Base-by-base conservation (phyloP, 2,888 invertebrate genomes). In the Ceraclea dissimilis region DNA sequence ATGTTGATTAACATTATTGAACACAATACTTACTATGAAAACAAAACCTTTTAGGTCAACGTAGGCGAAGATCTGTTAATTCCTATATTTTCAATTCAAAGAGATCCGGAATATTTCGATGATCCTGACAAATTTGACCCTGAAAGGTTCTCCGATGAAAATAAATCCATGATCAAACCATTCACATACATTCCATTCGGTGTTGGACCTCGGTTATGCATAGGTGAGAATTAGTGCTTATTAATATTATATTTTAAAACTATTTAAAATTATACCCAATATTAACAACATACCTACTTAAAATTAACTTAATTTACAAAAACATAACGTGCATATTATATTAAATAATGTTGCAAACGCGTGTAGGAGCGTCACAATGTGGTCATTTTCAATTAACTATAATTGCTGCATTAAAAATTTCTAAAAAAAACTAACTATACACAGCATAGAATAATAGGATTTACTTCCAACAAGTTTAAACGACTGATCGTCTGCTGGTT, bases 181-280 rank as follows among this genome's bases (percentile, higher is more conserved):
- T 67, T 66, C 39, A 63, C 67, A 1, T 72, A 68, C 58, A 58
- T 71, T 49, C 71, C 73, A 2, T 73, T 73, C 63, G 72, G 73
- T 39, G 56, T 61, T 8, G 73, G 73, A 2, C 72, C 71, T n/a
- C 65, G 72, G 57, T 69, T 67, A 60, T 74, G 73, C 52, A 68
- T 73, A 60, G 73, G 71, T 71, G 19, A 57, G 49, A 31, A 47
- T 43, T 54, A 21, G 20, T 17, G 2, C 26, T 56, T 44, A 17
- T 52, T n/a, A n/a, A n/a, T n/a, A n/a, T n/a, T n/a, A n/a, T n/a
- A n/a, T n/a, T n/a, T n/a, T 20, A 21, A 17, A 22, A 34, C n/a
- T n/a, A n/a, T n/a, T n/a, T n/a, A 19, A 21, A 26, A 16, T 47
- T 34, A 34, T 19, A 21, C 10, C 33, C 11, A 33, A 8, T 33